A percentile compares a stretch with the other conserved stretches of the same genome.
These are phyloP conservation scores for Calephelis nemesis DNA, from an alignment of 1,140 invertebrate genomes.

Conservation along the genomic window DNA sequence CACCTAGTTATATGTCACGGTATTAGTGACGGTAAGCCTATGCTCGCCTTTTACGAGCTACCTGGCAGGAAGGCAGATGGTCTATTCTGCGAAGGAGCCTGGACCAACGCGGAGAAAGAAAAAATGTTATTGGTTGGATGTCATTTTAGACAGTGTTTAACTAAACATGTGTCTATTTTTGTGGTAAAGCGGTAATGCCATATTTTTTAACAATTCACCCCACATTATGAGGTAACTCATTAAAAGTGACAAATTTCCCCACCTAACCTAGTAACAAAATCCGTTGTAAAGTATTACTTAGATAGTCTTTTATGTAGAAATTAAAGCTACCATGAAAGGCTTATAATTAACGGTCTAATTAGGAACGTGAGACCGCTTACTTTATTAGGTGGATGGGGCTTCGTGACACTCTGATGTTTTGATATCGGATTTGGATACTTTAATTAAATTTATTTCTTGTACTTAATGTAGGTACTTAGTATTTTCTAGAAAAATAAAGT, in stretches of 20 bases:
- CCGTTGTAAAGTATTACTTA: constrained; percentile 60
- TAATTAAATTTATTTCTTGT: constrained; percentile 60
- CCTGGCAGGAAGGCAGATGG: too few species aligned
- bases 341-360: constrained; percentile 75
- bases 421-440: constrained; percentile 75
- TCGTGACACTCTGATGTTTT: constrained; percentile 58
- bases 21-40: too few species aligned
- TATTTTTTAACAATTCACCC: too few species aligned
- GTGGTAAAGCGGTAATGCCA: too few species aligned
- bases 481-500: too few species aligned
- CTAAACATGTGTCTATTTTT: too few species aligned
- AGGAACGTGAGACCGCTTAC: constrained; percentile 68
- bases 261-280: constrained; percentile 51
- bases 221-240: constrained; percentile 15
- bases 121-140: too few species aligned
- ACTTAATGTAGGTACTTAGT: constrained; percentile 1
- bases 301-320: constrained; percentile 69
- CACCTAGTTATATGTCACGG: too few species aligned
- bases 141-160: too few species aligned
- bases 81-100: too few species aligned
- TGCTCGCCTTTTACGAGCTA: too few species aligned
- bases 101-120: too few species aligned
- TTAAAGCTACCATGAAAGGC: constrained; percentile 71
- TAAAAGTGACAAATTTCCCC: constrained; percentile 28
- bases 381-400: constrained; percentile 65